Conservation (phyloP, 35 echinoderm and acorn worm species). For the Apostichopus parvimensis region DNA sequence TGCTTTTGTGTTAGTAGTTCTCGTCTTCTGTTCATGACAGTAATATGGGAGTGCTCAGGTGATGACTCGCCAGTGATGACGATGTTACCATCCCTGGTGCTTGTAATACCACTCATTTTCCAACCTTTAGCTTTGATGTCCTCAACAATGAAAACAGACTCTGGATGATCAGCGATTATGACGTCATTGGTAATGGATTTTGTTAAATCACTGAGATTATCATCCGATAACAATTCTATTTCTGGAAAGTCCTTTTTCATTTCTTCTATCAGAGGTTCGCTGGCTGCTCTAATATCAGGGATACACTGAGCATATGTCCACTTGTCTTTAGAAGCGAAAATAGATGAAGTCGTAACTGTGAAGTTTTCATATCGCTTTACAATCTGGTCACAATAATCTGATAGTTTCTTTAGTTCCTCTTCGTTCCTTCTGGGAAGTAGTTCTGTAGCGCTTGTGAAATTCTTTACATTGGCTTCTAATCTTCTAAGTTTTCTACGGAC, state of each 20-base stretch:
- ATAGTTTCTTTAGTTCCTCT: neutral
- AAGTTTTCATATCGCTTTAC: constrained; percentile 12
- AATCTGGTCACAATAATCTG: neutral
- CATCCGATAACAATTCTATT: neutral
- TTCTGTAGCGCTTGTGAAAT: neutral
- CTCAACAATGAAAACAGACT: neutral
- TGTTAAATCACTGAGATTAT: neutral
- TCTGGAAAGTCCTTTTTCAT: constrained; percentile 37
- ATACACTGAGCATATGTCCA: constrained; percentile 19
- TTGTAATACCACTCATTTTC: neutral
- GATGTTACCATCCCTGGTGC: neutral
- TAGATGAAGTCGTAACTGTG: neutral
- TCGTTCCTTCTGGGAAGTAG: neutral
- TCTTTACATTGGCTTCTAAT: neutral
- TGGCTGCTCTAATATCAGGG: constrained; percentile 4
- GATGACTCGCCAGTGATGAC: neutral
- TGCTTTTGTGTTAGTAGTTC: neutral
- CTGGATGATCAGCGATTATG: neutral
- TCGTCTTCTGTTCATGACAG: neutral
- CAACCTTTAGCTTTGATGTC: neutral
- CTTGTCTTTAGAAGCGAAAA: constrained; percentile 5
- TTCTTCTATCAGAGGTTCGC: constrained; percentile 35
- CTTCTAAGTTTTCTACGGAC: neutral
- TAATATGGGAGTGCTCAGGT: neutral
- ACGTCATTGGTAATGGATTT: neutral